These are phyloP conservation scores for Tor tambroides DNA, from an alignment of 2,113 vertebrate species.

Conservation along the genomic window DNA sequence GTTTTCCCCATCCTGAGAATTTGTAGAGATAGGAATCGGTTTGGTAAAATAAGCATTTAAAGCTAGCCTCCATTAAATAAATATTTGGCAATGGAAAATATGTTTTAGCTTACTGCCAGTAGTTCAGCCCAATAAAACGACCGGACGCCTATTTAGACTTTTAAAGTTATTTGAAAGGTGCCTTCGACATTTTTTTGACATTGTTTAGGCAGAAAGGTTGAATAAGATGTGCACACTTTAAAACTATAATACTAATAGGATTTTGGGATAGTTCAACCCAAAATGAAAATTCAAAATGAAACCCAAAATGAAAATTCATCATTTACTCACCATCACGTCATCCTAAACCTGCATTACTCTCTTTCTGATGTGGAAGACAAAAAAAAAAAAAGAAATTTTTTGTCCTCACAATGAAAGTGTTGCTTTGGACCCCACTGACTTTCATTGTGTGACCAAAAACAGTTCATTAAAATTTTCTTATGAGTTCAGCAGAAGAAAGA, in stretches of 20 bases:
- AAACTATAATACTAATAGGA: not conserved
- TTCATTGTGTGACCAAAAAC: not conserved
- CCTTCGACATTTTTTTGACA: not conserved
- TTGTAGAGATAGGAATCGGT: conserved; percentile 62
- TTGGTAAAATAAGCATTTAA: conserved; percentile 55
- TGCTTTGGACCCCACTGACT: not conserved
- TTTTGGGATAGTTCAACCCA: not conserved
- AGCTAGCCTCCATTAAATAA: conserved; percentile 61
- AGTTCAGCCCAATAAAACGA: conserved; percentile 48
- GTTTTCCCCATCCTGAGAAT: conserved; percentile 58
- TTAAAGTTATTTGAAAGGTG: conserved; percentile 7
- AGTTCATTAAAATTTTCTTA: not conserved
- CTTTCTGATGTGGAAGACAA: not conserved
- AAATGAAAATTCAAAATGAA: not conserved
- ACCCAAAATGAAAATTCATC: not conserved
- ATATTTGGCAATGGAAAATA: conserved; percentile 51
- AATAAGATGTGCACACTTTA: not conserved
- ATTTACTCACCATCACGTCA: not conserved
- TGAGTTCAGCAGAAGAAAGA: not conserved
- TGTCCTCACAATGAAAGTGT: not conserved
- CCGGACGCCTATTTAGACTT: not conserved
- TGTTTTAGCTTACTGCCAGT: conserved; percentile 41
- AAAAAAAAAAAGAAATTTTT: not conserved
- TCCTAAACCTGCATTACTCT: not conserved
- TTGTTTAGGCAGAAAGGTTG: not conserved